phyloP scores from a whole-genome alignment of 1,140 invertebrate species.

The Druon quercuslanigerum region DNA sequence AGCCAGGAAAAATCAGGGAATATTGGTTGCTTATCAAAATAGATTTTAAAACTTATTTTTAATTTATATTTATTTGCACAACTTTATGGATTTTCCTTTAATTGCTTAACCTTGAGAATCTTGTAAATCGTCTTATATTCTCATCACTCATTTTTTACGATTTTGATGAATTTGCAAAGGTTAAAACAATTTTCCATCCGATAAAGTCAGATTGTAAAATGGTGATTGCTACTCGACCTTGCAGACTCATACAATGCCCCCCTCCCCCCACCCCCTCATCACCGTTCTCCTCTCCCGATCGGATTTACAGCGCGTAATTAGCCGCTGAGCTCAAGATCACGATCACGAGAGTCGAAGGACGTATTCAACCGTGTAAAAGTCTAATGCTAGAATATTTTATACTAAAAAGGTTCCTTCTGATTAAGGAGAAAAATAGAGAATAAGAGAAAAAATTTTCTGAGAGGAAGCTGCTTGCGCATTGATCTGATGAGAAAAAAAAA shows the following conservation, averaged over 20 bases:
- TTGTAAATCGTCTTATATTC: background rate
- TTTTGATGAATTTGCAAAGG: constrained; percentile 22
- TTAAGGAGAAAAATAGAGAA: too few species aligned
- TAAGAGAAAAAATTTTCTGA: too few species aligned
- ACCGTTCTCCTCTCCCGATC: constrained; percentile 1
- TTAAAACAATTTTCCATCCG: constrained; percentile 25
- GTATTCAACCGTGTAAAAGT: constrained; percentile 26
- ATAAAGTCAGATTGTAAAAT: constrained; percentile 26
- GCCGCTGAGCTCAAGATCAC: constrained; percentile 38
- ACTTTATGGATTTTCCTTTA: too few species aligned
- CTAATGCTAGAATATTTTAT: background rate
- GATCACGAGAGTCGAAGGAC: constrained; percentile 42
- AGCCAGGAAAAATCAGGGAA: too few species aligned
- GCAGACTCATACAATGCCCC: constrained; percentile 35
- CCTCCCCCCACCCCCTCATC: constrained; percentile 8
- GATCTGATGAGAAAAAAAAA: too few species aligned
- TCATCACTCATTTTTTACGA: background rate
- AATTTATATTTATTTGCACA: too few species aligned
- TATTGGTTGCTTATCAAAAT: too few species aligned
- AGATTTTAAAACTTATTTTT: too few species aligned
- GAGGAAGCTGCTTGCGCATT: too few species aligned
- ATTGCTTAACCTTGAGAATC: background rate
- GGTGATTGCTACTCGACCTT: constrained; percentile 27
- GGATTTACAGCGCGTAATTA: constrained; percentile 44
- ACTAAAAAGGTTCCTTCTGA: too few species aligned